These are phyloP conservation scores for Battus philenor DNA, from an alignment of 1,140 invertebrate species.

Conservation along the genomic window DNA sequence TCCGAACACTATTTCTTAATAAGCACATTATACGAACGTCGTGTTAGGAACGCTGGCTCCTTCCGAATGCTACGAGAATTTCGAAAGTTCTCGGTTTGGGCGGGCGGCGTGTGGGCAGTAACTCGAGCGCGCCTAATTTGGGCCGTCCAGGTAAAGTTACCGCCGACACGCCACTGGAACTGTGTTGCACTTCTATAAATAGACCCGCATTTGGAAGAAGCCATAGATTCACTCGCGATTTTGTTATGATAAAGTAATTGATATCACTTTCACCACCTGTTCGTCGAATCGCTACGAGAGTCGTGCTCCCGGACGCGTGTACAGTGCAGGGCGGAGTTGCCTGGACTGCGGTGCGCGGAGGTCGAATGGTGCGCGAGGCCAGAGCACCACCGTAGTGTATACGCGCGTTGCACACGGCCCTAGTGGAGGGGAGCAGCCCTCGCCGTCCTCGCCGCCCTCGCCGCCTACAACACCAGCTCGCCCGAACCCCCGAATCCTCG, in stretches of 20 bases:
- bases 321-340: slow-evolving; percentile 62
- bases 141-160: slow-evolving; percentile 74
- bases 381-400: slow-evolving; percentile 71
- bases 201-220: slow-evolving; percentile 55
- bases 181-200: slow-evolving; percentile 64
- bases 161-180: slow-evolving; percentile 58
- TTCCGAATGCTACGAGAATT: slow-evolving; percentile 35
- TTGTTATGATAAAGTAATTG: slow-evolving; percentile 26
- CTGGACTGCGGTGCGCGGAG: slow-evolving; percentile 69
- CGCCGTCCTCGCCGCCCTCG: slow-evolving; percentile 19
- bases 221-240: slow-evolving; percentile 48
- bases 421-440: slow-evolving; percentile 54
- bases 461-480: not conserved
- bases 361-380: slow-evolving; percentile 73
- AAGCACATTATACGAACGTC: slow-evolving; percentile 42
- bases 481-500: slow-evolving; percentile 8
- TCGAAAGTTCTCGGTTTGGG: slow-evolving; percentile 29
- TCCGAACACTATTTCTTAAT: slow-evolving; percentile 59
- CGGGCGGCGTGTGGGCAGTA: slow-evolving; percentile 47
- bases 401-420: slow-evolving; percentile 74
- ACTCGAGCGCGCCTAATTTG: slow-evolving; percentile 69
- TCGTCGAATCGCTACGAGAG: slow-evolving; percentile 73
- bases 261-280: slow-evolving; percentile 71
- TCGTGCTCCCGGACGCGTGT: slow-evolving; percentile 63
- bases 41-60: slow-evolving; percentile 36